Evolutionary conservation across 2,797 vertebrate species (phyloP).

Genomic region (Mus minutoides): DNA sequence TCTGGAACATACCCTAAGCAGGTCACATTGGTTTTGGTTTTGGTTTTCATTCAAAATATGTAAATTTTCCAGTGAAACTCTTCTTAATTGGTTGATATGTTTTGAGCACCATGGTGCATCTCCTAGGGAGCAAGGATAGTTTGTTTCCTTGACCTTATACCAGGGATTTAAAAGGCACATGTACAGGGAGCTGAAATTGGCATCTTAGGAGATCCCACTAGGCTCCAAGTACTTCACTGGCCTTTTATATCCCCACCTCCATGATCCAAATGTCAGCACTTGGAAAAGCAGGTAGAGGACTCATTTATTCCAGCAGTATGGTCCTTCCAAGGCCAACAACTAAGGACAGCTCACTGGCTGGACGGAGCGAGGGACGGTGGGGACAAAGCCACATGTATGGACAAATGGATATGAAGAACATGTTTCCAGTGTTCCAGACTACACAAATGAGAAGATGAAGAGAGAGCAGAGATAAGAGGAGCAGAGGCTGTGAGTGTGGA

Average conservation of each 20-base stretch:
- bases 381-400: neutral
- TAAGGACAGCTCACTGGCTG: neutral
- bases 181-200: neutral
- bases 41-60: constrained; percentile 22
- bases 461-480: neutral
- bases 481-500: neutral
- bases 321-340: neutral
- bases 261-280: neutral
- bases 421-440: neutral
- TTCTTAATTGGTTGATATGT: neutral
- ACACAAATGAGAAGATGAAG: neutral
- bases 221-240: neutral
- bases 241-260: neutral
- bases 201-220: neutral
- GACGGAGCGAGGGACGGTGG: neutral
- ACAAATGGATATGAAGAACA: neutral
- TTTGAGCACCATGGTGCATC: neutral
- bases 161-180: neutral
- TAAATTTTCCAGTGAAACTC: constrained; percentile 32
- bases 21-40: neutral
- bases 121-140: neutral
- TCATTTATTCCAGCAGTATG: neutral
- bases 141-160: neutral
- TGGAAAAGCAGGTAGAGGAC: rapidly evolving
- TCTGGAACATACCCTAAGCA: constrained; percentile 17